A percentile compares a stretch with the other conserved stretches of the same genome.
Conservation (phyloP, 2,888 invertebrate species). For the Drosophila antonietae region DNA sequence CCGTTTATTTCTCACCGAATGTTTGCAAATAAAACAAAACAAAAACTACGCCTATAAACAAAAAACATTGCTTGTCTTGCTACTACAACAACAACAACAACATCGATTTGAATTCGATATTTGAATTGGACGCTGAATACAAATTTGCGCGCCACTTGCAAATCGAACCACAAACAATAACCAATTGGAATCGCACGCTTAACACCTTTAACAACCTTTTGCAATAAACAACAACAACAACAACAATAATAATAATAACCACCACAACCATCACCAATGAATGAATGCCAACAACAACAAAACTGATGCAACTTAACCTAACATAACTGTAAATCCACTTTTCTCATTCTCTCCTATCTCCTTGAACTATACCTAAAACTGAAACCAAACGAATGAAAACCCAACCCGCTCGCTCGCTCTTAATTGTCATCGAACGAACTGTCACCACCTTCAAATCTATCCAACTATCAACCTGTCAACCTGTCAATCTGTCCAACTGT, state of each 20-base stretch:
- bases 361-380: constrained; percentile 8
- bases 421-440: constrained; percentile 43
- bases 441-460: constrained; percentile 39
- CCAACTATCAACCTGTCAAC: constrained; percentile 30
- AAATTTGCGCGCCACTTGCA: constrained; percentile 30
- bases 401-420: constrained; percentile 22
- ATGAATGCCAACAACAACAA: constrained; percentile 56
- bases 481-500: constrained; percentile 37
- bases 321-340: constrained; percentile 40
- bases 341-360: constrained; percentile 50
- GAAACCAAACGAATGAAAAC: constrained; percentile 29
- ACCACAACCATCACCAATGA: constrained; percentile 32
- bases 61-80: constrained; percentile 70
- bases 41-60: constrained; percentile 38
- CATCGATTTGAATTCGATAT: constrained; percentile 48
- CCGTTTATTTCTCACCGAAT: constrained; percentile 53
- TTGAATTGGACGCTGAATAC: constrained; percentile 48
- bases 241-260: constrained; percentile 14
- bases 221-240: constrained; percentile 36
- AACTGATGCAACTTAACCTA: constrained; percentile 36
- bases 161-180: constrained; percentile 18
- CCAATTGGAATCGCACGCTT: constrained; percentile 51
- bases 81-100: constrained; percentile 53
- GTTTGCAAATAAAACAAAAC: constrained; percentile 35
- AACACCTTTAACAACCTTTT: constrained; percentile 25